Evolutionary conservation across 2,888 invertebrate species (phyloP), one percentile per base, ranked within the genome.

Genomic region (Lampropteryx suffumata): DNA sequence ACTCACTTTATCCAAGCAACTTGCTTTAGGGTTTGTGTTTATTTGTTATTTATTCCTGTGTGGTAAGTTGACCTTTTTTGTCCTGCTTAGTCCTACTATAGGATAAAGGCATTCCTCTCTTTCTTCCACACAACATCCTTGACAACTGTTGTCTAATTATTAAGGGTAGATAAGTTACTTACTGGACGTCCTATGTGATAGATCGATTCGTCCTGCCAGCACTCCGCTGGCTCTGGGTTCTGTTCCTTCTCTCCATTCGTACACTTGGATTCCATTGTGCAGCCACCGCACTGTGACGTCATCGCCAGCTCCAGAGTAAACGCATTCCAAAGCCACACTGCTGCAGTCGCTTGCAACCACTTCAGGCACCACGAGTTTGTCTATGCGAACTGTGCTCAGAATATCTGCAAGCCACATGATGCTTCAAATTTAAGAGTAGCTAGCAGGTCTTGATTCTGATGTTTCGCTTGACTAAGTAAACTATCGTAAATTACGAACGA

Each of bases 361-460:
- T 6, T 73, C 71, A 5, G 76, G 76, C 11, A 78, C 69, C 13
- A 55, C 24, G 1, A 76, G 32, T 10, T 67, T 65, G 3, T 73
- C 69, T 58, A 78, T 75, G 52, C 62, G 67, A 14, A 68, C 60
- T n/a, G 64, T 42, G 44, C 57, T 66, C 13, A 65, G 50, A 29
- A 65, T 50, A 59, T 65, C 67, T 65, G 59, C 12, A 58, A 51
- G 33, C 17, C 28, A 34, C 8, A 34, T 10, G 28, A 14, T 17
- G 17, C 17, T 17, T 17, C n/a, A n/a, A n/a, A n/a, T n/a, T n/a
- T n/a, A n/a, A n/a, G n/a, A n/a, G n/a, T n/a, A n/a, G n/a, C n/a
- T n/a, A n/a, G n/a, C n/a, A n/a, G n/a, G n/a, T n/a, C n/a, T n/a
- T n/a, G n/a, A n/a, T n/a, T n/a, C n/a, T n/a, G n/a, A n/a, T n/a